These are phyloP conservation scores for Drosophila oshimai DNA, from an alignment of 1,140 invertebrate species.

Conservation along the genomic window DNA sequence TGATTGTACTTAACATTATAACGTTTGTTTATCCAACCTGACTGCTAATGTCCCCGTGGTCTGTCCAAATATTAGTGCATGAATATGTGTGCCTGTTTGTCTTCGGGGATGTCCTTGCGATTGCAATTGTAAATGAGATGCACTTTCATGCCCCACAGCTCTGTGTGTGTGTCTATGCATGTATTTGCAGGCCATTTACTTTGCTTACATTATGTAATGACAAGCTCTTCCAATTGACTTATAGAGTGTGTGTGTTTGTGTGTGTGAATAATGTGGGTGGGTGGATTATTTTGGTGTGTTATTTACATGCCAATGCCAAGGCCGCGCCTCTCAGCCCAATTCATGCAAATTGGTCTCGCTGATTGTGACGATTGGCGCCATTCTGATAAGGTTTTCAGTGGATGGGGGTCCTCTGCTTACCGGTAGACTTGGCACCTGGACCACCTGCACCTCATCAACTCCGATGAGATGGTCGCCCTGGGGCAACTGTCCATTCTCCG, in stretches of 20 bases:
- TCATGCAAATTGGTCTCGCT: slow-evolving; percentile 72
- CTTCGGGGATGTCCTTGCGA: slow-evolving; percentile 34
- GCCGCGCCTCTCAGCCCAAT: slow-evolving; percentile 40
- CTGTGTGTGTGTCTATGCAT: slow-evolving; percentile 16
- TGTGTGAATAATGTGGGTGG: slow-evolving; percentile 1
- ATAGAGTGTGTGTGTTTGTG: slow-evolving; percentile 8
- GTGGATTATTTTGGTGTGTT: background rate
- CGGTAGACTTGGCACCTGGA: slow-evolving; percentile 45
- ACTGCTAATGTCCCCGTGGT: slow-evolving; percentile 15
- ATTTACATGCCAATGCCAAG: slow-evolving; percentile 31
- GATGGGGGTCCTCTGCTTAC: slow-evolving; percentile 59
- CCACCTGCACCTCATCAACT: background rate
- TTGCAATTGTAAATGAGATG: slow-evolving; percentile 23
- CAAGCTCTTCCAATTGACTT: slow-evolving; percentile 29
- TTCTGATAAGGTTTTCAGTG: slow-evolving; percentile 48
- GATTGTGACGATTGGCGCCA: slow-evolving; percentile 76
- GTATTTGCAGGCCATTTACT: slow-evolving; percentile 27
- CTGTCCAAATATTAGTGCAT: slow-evolving; percentile 19
- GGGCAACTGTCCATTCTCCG: slow-evolving; percentile 32
- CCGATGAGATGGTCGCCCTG: slow-evolving; percentile 3
- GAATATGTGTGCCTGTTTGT: slow-evolving; percentile 13
- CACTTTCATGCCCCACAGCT: slow-evolving; percentile 36
- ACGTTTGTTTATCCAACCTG: slow-evolving; percentile 28
- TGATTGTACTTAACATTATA: slow-evolving; percentile 38
- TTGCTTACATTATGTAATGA: slow-evolving; percentile 44